A percentile compares a stretch with the other conserved stretches of the same genome.
Conservation (phyloP, 1,140 invertebrate genomes). For the Nomia melanderi region DNA sequence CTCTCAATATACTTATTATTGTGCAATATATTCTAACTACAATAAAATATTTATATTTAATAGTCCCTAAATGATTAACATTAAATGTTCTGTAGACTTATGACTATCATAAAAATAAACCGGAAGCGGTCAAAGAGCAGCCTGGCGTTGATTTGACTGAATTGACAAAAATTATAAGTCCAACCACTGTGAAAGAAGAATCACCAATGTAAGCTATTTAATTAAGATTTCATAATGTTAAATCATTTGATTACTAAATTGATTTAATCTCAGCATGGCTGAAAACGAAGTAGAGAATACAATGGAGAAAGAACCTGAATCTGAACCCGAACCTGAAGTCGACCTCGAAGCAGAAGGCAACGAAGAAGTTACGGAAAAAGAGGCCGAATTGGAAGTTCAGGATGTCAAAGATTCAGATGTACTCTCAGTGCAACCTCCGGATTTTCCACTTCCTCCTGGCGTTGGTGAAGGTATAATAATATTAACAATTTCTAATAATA, state of each 20-base stretch:
- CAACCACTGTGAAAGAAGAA: neutral
- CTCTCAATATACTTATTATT: too few species aligned
- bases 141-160: neutral
- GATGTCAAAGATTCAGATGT: neutral
- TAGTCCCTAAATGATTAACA: neutral
- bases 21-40: neutral
- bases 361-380: neutral
- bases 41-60: neutral
- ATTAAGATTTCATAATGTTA: neutral
- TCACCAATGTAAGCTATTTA: neutral
- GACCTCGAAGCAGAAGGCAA: neutral
- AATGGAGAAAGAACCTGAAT: conserved; percentile 12
- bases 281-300: neutral
- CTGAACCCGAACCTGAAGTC: neutral
- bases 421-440: conserved; percentile 10
- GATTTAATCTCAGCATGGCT: conserved; percentile 45
- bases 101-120: conserved; percentile 4
- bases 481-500: neutral
- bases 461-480: conserved; percentile 57
- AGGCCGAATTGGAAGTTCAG: neutral
- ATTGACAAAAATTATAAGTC: neutral
- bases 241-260: neutral
- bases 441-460: conserved; percentile 43
- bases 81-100: neutral
- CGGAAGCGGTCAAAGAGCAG: neutral